Conservation (phyloP, 2,113 vertebrate species). For the Conger conger region DNA sequence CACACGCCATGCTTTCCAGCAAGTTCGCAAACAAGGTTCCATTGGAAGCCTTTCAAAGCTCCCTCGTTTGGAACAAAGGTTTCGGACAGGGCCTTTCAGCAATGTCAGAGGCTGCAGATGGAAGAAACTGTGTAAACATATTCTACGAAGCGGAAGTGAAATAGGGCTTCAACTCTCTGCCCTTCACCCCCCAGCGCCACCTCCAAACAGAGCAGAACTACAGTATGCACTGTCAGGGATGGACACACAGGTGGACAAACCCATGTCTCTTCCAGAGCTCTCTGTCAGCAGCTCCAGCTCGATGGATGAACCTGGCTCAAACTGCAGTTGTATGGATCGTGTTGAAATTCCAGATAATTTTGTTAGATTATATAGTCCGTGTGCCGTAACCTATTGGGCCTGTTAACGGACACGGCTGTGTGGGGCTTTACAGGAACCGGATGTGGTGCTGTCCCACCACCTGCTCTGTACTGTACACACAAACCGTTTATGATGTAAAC, state of each 20-base stretch:
- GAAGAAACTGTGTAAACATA: background rate
- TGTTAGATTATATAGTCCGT: no score
- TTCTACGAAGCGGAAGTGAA: background rate
- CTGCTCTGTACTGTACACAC: background rate
- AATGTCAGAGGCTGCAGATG: background rate
- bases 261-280: background rate
- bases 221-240: background rate
- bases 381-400: background rate
- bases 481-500: background rate
- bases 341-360: no score
- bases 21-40: conserved; percentile 5
- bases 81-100: background rate
- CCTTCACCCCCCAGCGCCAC: background rate
- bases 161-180: background rate
- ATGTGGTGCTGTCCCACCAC: background rate
- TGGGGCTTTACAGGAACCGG: background rate
- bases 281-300: background rate
- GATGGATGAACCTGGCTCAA: background rate
- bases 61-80: background rate
- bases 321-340: background rate
- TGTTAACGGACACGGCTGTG: background rate
- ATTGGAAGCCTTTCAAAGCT: conserved; percentile 12
- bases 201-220: no score
- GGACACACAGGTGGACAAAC: background rate
- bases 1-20: background rate